phyloP scores from a whole-genome alignment of 2,113 vertebrate species.

The Nesospiza acunhae region DNA sequence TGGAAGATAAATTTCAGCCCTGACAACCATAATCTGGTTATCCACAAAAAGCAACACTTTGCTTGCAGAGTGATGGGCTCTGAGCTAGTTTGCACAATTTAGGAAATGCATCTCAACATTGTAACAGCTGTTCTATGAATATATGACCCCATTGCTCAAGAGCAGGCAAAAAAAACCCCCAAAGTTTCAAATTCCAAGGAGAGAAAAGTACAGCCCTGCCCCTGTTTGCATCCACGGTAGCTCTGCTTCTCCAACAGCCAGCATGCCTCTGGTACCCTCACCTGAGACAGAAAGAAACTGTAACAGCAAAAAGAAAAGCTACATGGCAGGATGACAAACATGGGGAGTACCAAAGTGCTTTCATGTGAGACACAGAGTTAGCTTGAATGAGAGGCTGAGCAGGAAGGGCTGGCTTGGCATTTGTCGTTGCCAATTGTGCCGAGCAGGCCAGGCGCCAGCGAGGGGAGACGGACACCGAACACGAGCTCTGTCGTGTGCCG shows the following conservation, averaged over 20 bases:
- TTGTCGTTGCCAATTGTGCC: background rate
- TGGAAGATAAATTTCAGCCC: background rate
- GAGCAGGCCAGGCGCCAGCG: background rate
- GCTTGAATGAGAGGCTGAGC: background rate
- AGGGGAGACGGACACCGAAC: background rate
- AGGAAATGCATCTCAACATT: background rate
- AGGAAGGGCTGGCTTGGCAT: background rate
- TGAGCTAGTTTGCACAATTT: conserved; percentile 25
- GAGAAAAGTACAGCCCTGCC: background rate
- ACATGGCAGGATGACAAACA: conserved; percentile 7
- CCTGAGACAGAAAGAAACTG: background rate
- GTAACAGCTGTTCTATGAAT: background rate
- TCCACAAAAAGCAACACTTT: background rate
- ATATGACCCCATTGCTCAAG: background rate
- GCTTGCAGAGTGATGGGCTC: background rate
- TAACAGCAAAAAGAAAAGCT: background rate
- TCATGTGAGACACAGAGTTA: background rate
- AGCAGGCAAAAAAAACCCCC: background rate
- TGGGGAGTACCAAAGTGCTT: background rate
- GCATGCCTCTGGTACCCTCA: background rate
- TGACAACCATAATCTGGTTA: background rate
- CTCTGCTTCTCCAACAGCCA: background rate
- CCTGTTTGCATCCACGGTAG: background rate
- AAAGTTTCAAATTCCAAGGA: background rate
- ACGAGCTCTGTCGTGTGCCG: background rate